Evolutionary conservation across 2,797 vertebrate genomes (phyloP).

Genomic region (Notolepis coatsorum): DNA sequence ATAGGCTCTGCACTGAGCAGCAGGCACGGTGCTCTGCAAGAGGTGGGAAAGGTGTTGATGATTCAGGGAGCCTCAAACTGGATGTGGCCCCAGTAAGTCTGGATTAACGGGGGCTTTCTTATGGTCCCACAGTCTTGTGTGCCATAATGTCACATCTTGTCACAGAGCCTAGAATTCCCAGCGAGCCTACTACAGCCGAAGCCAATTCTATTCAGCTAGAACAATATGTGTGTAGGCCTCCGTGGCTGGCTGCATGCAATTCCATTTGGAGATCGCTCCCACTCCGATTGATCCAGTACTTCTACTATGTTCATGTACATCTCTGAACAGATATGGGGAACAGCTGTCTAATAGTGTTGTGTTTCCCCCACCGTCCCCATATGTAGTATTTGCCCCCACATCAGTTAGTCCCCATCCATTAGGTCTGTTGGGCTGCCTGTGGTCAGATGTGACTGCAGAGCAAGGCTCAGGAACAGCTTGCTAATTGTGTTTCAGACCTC

Average conservation of each 20-base stretch:
- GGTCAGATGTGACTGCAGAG: slow-evolving; percentile 80
- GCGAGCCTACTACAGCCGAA: slow-evolving; percentile 47
- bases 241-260: slow-evolving; percentile 27
- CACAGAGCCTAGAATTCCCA: slow-evolving; percentile 66
- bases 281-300: slow-evolving; percentile 58
- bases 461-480: slow-evolving; percentile 81
- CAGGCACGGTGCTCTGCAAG: slow-evolving; percentile 35
- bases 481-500: slow-evolving; percentile 83
- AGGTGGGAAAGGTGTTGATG: slow-evolving; percentile 55
- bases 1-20: slow-evolving; percentile 10
- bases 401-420: slow-evolving; percentile 81
- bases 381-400: slow-evolving; percentile 70
- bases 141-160: slow-evolving; percentile 64
- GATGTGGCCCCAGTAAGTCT: slow-evolving; percentile 56
- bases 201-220: slow-evolving; percentile 60
- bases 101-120: slow-evolving; percentile 68
- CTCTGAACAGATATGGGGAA: slow-evolving; percentile 72
- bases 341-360: slow-evolving; percentile 81
- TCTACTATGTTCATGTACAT: slow-evolving; percentile 69
- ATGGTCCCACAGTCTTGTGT: slow-evolving; percentile 50
- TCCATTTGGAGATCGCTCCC: slow-evolving; percentile 37
- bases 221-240: slow-evolving; percentile 39
- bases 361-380: slow-evolving; percentile 69
- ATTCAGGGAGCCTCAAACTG: slow-evolving; percentile 45
- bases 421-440: slow-evolving; percentile 77